Evolutionary conservation across 1,140 invertebrate species (phyloP).

Genomic region (Cyclina sinensis): DNA sequence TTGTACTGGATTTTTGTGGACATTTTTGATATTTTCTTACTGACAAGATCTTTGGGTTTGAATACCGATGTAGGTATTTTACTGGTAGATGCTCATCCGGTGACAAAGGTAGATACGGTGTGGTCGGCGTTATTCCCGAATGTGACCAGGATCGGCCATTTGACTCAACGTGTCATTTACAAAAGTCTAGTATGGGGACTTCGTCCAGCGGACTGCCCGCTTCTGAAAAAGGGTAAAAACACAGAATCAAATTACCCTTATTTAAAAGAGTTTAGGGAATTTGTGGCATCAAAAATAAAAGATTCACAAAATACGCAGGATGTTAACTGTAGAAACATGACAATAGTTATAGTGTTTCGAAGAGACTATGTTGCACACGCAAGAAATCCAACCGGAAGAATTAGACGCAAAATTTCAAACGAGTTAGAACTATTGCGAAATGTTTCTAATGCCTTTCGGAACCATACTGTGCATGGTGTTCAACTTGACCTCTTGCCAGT

Average conservation of each 20-base stretch:
- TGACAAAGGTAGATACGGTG: background rate
- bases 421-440: constrained; percentile 75
- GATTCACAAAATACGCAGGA: background rate
- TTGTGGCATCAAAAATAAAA: background rate
- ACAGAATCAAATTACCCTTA: background rate
- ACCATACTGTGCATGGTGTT: constrained; percentile 67
- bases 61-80: background rate
- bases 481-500: constrained; percentile 76
- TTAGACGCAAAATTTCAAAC: constrained; percentile 79
- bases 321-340: constrained; percentile 74
- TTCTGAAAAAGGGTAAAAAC: background rate
- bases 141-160: background rate
- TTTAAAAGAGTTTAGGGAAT: background rate
- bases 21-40: background rate
- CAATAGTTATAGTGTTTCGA: constrained; percentile 80
- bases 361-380: constrained; percentile 84
- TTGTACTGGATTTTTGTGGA: constrained; percentile 15
- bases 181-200: background rate
- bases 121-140: background rate
- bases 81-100: background rate
- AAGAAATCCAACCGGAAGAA: constrained; percentile 80
- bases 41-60: background rate
- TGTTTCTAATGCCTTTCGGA: constrained; percentile 34
- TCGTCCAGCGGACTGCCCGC: background rate
- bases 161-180: background rate